Evolutionary conservation across 2,888 invertebrate species (phyloP).

Genomic region (Drosophila mercatorum): DNA sequence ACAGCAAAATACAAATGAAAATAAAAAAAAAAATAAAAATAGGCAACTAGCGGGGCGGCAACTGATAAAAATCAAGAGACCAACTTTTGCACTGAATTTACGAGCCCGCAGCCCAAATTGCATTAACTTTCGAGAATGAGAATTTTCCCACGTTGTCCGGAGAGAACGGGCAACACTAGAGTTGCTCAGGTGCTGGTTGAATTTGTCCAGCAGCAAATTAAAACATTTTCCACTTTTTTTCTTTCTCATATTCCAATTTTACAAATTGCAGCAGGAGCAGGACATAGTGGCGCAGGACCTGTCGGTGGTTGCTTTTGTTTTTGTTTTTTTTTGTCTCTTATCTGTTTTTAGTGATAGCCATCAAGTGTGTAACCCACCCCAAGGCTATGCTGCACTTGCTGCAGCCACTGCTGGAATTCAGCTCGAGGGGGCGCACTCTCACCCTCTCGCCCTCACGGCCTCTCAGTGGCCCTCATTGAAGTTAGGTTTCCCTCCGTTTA

Average conservation of each 20-base stretch:
- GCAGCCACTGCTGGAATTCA: conserved; percentile 49
- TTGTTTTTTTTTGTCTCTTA: conserved; percentile 16
- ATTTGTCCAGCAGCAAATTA: conserved; percentile 42
- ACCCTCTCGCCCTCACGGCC: conserved; percentile 38
- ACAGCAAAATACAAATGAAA: conserved; percentile 4
- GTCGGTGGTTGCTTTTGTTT: conserved; percentile 38
- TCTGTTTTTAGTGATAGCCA: conserved; percentile 38
- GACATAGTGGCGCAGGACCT: conserved; percentile 52
- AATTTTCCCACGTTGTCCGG: conserved; percentile 73
- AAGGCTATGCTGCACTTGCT: conserved; percentile 60
- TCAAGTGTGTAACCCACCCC: conserved; percentile 44
- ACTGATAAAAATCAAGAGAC: conserved; percentile 69
- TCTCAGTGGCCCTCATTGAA: conserved; percentile 14
- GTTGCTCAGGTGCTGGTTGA: conserved; percentile 41
- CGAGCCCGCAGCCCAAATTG: conserved; percentile 74
- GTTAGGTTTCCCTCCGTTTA: conserved; percentile 30
- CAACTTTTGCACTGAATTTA: conserved; percentile 79
- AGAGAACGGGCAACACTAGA: background rate
- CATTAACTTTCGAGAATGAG: conserved; percentile 69
- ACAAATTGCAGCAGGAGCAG: conserved; percentile 48
- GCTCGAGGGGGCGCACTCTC: conserved; percentile 38
- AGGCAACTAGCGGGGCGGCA: conserved; percentile 59
- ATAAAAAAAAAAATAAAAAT: conserved; percentile 36
- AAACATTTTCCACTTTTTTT: conserved; percentile 20
- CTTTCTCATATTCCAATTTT: conserved; percentile 8